Percentiles rank a stretch among this genome's conserved stretches.
These are phyloP conservation scores for Hippasteria phrygiana DNA, from an alignment of 53 echinoderm and acorn worm genomes.

Conservation along the genomic window DNA sequence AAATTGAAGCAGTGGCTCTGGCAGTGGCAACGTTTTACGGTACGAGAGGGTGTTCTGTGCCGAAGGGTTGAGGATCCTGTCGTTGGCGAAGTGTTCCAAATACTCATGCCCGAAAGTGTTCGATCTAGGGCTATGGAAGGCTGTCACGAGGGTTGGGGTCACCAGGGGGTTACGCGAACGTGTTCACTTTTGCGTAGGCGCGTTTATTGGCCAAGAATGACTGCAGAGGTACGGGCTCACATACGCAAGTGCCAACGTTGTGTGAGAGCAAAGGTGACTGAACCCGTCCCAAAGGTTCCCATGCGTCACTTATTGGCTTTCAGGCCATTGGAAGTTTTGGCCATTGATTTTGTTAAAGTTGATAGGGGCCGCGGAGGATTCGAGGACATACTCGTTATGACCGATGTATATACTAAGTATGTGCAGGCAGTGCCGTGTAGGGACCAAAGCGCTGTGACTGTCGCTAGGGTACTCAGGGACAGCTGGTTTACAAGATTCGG, in stretches of 20 bases:
- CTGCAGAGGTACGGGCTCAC: conserved; percentile 21
- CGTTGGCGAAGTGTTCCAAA: conserved; percentile 26
- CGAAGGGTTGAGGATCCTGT: conserved; percentile 34
- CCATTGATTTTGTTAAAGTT: conserved; percentile 61
- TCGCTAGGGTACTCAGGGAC: conserved; percentile 65
- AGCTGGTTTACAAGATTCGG: conserved; percentile 84
- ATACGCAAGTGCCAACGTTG: conserved; percentile 59
- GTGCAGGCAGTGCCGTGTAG: conserved; percentile 76
- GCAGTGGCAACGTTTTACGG: conserved; percentile 11
- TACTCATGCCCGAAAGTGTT: conserved; percentile 63
- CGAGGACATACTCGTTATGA: conserved; percentile 75
- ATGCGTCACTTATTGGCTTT: conserved; percentile 63
- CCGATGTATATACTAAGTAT: conserved; percentile 69
- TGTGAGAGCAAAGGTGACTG: conserved; percentile 54
- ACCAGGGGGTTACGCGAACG: conserved; percentile 65
- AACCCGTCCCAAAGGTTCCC: conserved; percentile 16
- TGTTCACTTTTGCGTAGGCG: conserved; percentile 39
- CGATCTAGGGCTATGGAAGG: neutral
- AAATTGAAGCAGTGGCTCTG: conserved; percentile 14
- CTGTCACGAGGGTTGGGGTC: conserved; percentile 70
- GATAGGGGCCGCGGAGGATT: conserved; percentile 22
- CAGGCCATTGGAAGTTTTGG: conserved; percentile 72
- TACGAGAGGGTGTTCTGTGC: conserved; percentile 11
- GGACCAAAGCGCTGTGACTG: conserved; percentile 74
- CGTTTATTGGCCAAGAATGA: conserved; percentile 73